Base-by-base conservation (phyloP, 2,113 vertebrate species). In the Scatophagus argus region DNA sequence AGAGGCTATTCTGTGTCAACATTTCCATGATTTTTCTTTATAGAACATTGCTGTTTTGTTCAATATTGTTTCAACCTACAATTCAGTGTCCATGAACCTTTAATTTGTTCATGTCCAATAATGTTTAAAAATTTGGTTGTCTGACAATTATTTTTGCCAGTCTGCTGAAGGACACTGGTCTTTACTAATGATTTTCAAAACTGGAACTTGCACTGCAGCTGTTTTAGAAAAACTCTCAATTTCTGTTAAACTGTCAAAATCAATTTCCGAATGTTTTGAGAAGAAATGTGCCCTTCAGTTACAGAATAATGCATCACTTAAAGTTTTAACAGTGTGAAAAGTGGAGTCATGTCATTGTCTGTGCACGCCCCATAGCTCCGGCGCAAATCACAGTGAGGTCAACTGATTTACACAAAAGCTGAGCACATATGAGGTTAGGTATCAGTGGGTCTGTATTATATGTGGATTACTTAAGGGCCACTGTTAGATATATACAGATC, bases 401-500 rank as follows among this genome's bases (percentile, higher is more conserved):
- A n/a, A n/a, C n/a, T n/a, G n/a, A n/a, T n/a, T n/a, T n/a, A n/a
- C n/a, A n/a, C n/a, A n/a, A n/a, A n/a, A n/a, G n/a, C n/a, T n/a
- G n/a, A n/a, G n/a, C n/a, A n/a, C n/a, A n/a, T n/a, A n/a, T n/a
- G n/a, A n/a, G n/a, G n/a, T n/a, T n/a, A n/a, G n/a, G n/a, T n/a
- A n/a, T n/a, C n/a, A n/a, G n/a, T n/a, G n/a, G n/a, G n/a, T n/a
- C n/a, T n/a, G n/a, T n/a, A n/a, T n/a, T n/a, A n/a, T n/a, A n/a
- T n/a, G n/a, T n/a, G 4, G 31, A 56, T 46, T 12, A 36, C 58
- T 59, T 52, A 34, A 60, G 60, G 41, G 55, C 43, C 16, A 36
- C 31, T 12, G 38, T 58, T 61, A 52, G 66, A 65, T n/a, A 51
- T 27, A 60, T 38, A 68, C 23, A 29, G 47, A 31, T 39, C 17